Base-by-base conservation (phyloP, 1,140 invertebrate genomes). In the Drosophila paulistorum region DNA sequence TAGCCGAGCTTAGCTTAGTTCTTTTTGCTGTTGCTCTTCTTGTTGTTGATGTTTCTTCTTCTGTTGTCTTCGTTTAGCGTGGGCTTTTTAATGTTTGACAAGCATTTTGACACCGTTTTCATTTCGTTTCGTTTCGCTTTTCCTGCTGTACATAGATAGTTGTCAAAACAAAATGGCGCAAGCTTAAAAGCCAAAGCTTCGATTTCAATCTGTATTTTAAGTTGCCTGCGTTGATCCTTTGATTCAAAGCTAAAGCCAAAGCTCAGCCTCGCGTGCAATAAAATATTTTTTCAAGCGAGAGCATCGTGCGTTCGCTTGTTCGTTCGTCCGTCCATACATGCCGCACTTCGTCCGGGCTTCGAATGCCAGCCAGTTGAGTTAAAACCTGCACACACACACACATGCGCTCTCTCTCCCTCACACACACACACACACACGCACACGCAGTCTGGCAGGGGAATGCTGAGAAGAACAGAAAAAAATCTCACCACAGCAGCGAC, bases 41-140 rank as follows among this genome's bases (percentile, higher is more conserved):
- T 39, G 30, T 7, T 48, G 41, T 13, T 41, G 57, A 10, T 41
- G 61, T 35, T 39, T 39, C 37, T 39, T 39, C 37, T 39, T 11
- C 3, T n/a, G 72, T 14, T 14, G 30, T 30, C 30, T 64, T 54
- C 57, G 72, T 64, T 59, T 68, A 42, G 68, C 68, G 75, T 71
- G 69, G 69, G 77, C 70, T 71, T 59, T 30, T 37, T 64, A 64
- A 66, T 69, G 71, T 63, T 67, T 78, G 81, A 84, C 81, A 84
- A 84, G 81, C 77, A 84, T 84, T 84, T 84, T 84, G 74, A 84
- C 81, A 84, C 81, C 77, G 81, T 79, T 75, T 30, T 72, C 58
- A 26, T 23, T 23, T 23, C 20, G 20, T 65, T 26, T 41, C 61
- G 5, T 20, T 45, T 39, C 41, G 10, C 11, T 17, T 48, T 48